phyloP scores from a whole-genome alignment of 1,140 invertebrate species.

The Copidosoma floridanum region DNA sequence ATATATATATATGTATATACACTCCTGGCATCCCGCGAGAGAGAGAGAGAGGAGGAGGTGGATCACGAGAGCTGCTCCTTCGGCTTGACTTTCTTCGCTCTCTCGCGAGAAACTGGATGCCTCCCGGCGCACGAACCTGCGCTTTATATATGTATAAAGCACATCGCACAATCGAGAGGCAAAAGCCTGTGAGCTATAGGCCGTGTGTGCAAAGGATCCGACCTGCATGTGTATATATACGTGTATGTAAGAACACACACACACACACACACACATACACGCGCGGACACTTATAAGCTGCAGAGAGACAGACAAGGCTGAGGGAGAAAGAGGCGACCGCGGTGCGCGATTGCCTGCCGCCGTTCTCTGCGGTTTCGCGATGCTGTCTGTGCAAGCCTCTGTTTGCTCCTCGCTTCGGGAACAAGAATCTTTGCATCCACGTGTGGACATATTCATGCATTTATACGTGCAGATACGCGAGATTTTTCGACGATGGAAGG shows the following conservation, averaged over 20 bases:
- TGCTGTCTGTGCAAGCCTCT: not conserved
- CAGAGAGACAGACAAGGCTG: not conserved
- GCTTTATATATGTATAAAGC: not conserved
- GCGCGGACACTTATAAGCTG: not conserved
- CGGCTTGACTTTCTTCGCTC: slow-evolving; percentile 15
- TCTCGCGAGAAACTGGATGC: slow-evolving; percentile 24
- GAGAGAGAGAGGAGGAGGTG: no score
- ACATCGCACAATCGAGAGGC: no score
- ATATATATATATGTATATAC: no score
- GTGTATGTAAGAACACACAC: no score
- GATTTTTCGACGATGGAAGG: slow-evolving; percentile 10
- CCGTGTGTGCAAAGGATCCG: slow-evolving; percentile 1
- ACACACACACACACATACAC: no score
- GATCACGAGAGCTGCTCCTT: no score
- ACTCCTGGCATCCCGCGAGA: no score
- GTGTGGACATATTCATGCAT: not conserved
- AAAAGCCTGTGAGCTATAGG: slow-evolving; percentile 20
- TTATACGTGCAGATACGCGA: not conserved
- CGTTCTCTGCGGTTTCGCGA: slow-evolving; percentile 3
- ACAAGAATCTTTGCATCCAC: not conserved
- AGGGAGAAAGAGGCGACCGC: not conserved
- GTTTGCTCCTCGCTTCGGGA: slow-evolving; percentile 9
- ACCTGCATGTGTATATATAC: no score
- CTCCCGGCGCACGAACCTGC: not conserved
- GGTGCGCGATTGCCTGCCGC: slow-evolving; percentile 1